These are phyloP conservation scores for Rhinophrynus dorsalis DNA, from an alignment of 2,797 vertebrate genomes.

Conservation along the genomic window DNA sequence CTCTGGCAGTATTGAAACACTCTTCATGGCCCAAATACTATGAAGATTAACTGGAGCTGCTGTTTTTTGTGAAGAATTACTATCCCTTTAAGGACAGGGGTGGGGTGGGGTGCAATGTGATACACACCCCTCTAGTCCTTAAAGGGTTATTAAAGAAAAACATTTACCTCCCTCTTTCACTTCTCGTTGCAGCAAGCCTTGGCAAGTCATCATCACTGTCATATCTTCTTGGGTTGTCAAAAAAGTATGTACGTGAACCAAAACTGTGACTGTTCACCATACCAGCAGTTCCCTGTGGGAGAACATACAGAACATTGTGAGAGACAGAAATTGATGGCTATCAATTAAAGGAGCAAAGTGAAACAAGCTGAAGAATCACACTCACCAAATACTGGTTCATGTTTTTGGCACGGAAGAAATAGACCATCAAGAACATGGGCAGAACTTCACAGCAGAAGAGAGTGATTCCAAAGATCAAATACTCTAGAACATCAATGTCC, in stretches of 20 bases:
- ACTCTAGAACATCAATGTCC: slow-evolving; percentile 80
- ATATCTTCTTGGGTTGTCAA: slow-evolving; percentile 92
- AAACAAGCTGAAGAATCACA: no score
- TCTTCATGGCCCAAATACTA: no score
- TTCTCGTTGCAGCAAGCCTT: slow-evolving; percentile 73
- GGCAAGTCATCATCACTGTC: slow-evolving; percentile 94
- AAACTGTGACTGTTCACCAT: slow-evolving; percentile 95
- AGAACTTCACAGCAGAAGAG: slow-evolving; percentile 94
- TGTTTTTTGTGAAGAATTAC: no score
- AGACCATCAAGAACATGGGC: slow-evolving; percentile 85
- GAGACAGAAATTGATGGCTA: background rate
- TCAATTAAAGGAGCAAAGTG: background rate
- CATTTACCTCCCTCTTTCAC: slow-evolving; percentile 79
- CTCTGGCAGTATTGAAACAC: no score
- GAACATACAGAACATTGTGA: no score
- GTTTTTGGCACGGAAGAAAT: slow-evolving; percentile 91
- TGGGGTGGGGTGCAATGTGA: no score
- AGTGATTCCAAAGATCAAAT: slow-evolving; percentile 87
- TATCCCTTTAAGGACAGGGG: no score
- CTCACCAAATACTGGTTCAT: slow-evolving; percentile 90
- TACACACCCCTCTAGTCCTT: no score
- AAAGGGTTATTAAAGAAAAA: no score
- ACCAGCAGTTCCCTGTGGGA: slow-evolving; percentile 77
- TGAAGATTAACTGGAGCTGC: no score
- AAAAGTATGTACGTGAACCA: slow-evolving; percentile 92